A percentile compares a stretch with the other conserved stretches of the same genome.
Evolutionary conservation across 2,113 vertebrate species (phyloP).

Genomic region (Cochlearius cochlearius): DNA sequence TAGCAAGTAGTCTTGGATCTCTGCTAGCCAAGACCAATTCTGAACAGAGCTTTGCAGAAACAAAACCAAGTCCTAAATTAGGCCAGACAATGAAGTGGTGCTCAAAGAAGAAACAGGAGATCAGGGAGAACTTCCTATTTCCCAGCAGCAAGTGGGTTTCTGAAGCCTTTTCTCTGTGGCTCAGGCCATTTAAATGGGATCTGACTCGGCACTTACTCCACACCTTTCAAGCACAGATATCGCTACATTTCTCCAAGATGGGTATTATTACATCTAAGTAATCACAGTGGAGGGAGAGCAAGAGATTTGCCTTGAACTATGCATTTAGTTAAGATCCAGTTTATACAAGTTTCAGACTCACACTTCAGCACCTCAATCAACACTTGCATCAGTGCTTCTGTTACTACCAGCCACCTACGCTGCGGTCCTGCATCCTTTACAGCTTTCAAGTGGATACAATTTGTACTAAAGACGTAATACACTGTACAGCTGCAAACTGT

Average conservation of each 20-base stretch:
- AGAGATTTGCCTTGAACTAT: not conserved
- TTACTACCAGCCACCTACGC: conserved; percentile 41
- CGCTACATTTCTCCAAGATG: not conserved
- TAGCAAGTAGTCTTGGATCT: not conserved
- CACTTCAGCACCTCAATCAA: not conserved
- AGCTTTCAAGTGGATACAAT: conserved; percentile 55
- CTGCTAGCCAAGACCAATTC: not conserved
- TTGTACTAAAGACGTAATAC: not conserved
- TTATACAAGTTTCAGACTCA: not conserved
- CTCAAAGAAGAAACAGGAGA: not conserved
- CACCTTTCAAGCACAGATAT: not conserved
- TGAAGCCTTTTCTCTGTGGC: not conserved
- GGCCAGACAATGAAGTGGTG: not conserved
- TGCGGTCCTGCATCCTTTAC: not conserved
- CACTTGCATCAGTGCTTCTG: conserved; percentile 1
- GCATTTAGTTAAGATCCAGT: not conserved
- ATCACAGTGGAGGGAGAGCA: not conserved
- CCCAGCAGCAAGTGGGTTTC: not conserved
- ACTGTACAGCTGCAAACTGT: conserved; percentile 52
- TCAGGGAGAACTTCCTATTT: not conserved
- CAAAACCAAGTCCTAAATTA: not conserved
- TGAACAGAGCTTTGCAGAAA: not conserved
- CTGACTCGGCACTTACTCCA: not conserved
- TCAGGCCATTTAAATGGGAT: not conserved
- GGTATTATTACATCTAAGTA: not conserved